Base-by-base conservation (phyloP, 2,113 vertebrate genomes). In the Semicossyphus pulcher region DNA sequence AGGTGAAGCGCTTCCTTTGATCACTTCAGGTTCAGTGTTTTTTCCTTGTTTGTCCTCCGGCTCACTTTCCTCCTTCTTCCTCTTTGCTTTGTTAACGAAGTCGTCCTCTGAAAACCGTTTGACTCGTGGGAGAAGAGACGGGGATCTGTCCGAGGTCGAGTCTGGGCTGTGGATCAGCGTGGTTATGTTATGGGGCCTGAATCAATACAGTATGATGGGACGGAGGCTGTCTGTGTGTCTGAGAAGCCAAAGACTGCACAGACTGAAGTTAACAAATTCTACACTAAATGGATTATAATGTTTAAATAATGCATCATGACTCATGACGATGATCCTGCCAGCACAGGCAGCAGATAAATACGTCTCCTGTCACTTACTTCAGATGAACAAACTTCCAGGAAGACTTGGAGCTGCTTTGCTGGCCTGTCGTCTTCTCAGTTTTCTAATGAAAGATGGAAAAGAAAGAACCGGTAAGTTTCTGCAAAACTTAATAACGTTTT, bases 91-190 rank as follows among this genome's bases (percentile, higher is more conserved):
- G 42, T 59, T 37, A 9, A 26, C 2, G 18, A 21, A 61, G 41
- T 20, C 9, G 0, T 34, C 56, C 6, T 51, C 68, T 34, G 74
- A 44, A 20, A 80, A 41, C 9, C 74, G 83, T 89, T 90, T 78
- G 39, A 67, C 7, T 0, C 18, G 49, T 47, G 93, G 88, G 78
- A 95, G 88, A 47, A 95, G 77, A 66, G 93, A 95, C 21, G 91
- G 86, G 4, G 94, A 91, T 5, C 20, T 67, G 61, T 88, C 84
- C 44, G 86, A 92, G 54, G 90, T 76, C 0, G 48, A 64, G 71
- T 86, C 80, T 45, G 83, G 75, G 52, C 76, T 71, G 65, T 48
- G 65, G 29, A 31, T 49, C 58, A 14, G 20, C 0, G 53, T 12
- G 37, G 76, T 16, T n/a, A 16, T 42, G 41, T 44, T n/a, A n/a